phyloP scores from a whole-genome alignment of 2,888 invertebrate species.

The Protophormia terraenovae region DNA sequence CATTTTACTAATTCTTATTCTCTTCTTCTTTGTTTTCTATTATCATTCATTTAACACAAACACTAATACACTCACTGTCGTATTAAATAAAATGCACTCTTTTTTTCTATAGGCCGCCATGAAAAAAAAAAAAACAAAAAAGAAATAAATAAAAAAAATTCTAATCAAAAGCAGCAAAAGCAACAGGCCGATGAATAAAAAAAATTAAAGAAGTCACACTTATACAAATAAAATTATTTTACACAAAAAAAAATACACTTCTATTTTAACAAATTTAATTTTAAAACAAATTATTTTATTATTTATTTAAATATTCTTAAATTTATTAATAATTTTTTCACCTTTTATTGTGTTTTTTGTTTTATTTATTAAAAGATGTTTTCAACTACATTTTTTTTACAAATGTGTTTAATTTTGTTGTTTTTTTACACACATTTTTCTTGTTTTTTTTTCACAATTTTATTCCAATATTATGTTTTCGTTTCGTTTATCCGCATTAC shows the following conservation, averaged over 20 bases:
- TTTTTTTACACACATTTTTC: not conserved
- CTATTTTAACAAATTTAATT: not conserved
- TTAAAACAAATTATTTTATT: not conserved
- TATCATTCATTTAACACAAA: constrained; percentile 9
- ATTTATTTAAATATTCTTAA: not conserved
- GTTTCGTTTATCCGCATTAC: constrained; percentile 37
- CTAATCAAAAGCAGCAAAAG: too few relatives aligned
- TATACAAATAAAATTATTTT: constrained; percentile 12
- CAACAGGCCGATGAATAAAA: constrained; percentile 38
- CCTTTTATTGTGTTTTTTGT: not conserved
- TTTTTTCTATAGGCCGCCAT: constrained; percentile 22
- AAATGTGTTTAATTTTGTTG: not conserved
- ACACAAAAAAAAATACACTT: constrained; percentile 6
- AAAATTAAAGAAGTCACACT: not conserved
- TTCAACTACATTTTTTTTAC: not conserved
- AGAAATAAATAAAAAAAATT: constrained; percentile 9
- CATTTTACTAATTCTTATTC: not conserved
- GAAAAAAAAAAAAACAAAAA: constrained; percentile 22
- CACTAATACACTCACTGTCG: not conserved
- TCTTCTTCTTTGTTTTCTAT: constrained; percentile 15
- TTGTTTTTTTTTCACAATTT: not conserved
- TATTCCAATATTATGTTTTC: too few relatives aligned
- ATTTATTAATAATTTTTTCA: not conserved
- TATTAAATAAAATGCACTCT: constrained; percentile 16
- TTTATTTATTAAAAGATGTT: not conserved